phyloP scores from a whole-genome alignment of 2,113 vertebrate genomes.

The Plecotus auritus region DNA sequence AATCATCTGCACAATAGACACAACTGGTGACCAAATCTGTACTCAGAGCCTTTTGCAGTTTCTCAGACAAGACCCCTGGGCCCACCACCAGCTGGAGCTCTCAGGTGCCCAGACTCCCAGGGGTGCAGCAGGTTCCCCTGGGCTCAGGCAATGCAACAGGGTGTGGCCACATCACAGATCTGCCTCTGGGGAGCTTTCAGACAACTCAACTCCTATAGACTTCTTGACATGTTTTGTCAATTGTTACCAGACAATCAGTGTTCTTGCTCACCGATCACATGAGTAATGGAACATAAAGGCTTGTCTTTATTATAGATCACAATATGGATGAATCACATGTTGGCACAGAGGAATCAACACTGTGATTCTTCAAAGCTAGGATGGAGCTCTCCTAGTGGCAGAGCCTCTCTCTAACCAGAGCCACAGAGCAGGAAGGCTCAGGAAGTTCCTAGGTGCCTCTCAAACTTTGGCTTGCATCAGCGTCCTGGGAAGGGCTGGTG shows the following conservation, averaged over 20 bases:
- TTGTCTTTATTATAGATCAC: not conserved
- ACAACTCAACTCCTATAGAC: not conserved
- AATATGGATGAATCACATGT: not conserved
- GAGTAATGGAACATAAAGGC: not conserved
- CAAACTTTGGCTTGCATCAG: not conserved
- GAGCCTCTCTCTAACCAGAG: not conserved
- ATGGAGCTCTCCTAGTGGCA: not conserved
- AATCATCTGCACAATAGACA: not conserved
- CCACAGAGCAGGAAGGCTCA: not conserved
- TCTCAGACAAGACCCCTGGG: not conserved
- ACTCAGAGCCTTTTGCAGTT: not conserved
- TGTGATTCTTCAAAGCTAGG: not conserved
- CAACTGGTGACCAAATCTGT: not conserved
- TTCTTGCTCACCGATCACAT: not conserved
- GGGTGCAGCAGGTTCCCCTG: accelerated
- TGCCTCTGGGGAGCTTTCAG: accelerated
- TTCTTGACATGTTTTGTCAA: not conserved
- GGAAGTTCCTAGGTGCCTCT: not conserved
- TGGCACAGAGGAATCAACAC: not conserved
- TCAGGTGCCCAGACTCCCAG: not conserved
- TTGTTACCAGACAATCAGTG: not conserved
- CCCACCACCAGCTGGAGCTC: not conserved
- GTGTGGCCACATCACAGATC: not conserved
- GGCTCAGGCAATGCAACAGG: not conserved
- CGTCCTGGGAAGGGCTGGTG: not conserved